Percentiles rank a stretch among this genome's conserved stretches.
These are phyloP conservation scores for Calephelis perditalis DNA, from an alignment of 2,888 invertebrate genomes.

Conservation along the genomic window DNA sequence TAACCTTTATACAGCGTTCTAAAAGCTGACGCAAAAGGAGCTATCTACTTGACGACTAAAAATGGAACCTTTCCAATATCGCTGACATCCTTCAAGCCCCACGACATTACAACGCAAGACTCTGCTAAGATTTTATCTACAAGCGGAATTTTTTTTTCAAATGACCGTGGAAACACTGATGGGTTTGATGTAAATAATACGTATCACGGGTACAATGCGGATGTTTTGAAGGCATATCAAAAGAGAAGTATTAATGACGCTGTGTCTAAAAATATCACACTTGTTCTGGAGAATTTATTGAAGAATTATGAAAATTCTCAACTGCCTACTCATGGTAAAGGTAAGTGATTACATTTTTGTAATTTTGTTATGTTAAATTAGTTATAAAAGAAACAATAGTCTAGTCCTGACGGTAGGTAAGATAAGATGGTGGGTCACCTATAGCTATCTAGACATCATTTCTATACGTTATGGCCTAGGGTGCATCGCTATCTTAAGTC, in stretches of 20 bases:
- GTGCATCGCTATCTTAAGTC: too few species aligned
- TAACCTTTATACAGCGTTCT: conserved; percentile 45
- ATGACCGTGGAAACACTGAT: conserved; percentile 44
- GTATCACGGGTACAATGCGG: conserved; percentile 44
- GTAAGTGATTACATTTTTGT: conserved; percentile 52
- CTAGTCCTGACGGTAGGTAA: too few species aligned
- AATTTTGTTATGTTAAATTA: too few species aligned
- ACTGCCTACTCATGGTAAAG: conserved; percentile 92
- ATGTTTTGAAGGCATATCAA: conserved; percentile 47
- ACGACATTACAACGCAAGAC: conserved; percentile 47
- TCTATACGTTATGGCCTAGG: too few species aligned
- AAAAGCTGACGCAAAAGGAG: conserved; percentile 61
- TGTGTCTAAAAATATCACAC: conserved; percentile 90
- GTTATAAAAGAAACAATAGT: too few species aligned
- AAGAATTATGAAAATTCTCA: conserved; percentile 95
- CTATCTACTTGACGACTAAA: conserved; percentile 71
- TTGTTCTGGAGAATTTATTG: conserved; percentile 89
- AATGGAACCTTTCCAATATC: conserved; percentile 74
- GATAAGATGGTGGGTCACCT: too few species aligned
- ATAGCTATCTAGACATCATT: too few species aligned
- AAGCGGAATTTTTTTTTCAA: conserved; percentile 53
- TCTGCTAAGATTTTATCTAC: conserved; percentile 57
- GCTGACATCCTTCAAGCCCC: conserved; percentile 58
- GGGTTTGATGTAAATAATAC: conserved; percentile 47
- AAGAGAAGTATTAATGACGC: conserved; percentile 82